These are phyloP conservation scores for Tragulus kanchil DNA, from an alignment of 2,113 vertebrate species.

Conservation along the genomic window DNA sequence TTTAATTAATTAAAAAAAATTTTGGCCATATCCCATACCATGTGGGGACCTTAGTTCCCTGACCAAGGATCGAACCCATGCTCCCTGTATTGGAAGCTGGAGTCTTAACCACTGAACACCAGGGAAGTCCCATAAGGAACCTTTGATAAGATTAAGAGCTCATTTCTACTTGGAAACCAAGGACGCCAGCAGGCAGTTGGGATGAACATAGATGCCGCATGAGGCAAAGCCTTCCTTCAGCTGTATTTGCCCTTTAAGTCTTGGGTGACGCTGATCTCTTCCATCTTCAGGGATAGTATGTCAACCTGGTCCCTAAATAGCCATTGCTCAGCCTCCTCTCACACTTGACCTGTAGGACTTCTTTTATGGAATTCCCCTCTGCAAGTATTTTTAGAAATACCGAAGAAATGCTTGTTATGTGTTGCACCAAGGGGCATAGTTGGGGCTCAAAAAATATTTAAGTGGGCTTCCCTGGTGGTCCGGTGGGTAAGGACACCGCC, in stretches of 20 bases:
- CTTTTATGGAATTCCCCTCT: neutral
- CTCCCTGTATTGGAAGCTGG: too few species aligned
- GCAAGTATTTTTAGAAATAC: constrained; percentile 13
- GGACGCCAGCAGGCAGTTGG: neutral
- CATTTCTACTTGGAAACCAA: neutral
- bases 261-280: neutral
- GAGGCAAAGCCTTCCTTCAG: neutral
- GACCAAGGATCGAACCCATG: neutral
- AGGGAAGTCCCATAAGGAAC: too few species aligned
- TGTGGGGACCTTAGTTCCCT: neutral
- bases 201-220: neutral
- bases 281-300: neutral
- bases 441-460: neutral
- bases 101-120: too few species aligned
- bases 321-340: neutral
- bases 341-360: neutral
- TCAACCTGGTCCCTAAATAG: neutral
- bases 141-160: neutral
- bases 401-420: neutral
- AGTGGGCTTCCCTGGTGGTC: too few species aligned
- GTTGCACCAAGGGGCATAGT: neutral
- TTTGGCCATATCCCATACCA: neutral
- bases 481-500: too few species aligned
- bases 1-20: neutral
- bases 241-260: neutral